Conservation (phyloP, 2,888 invertebrate species). For the Sepioteuthis lessoniana region DNA sequence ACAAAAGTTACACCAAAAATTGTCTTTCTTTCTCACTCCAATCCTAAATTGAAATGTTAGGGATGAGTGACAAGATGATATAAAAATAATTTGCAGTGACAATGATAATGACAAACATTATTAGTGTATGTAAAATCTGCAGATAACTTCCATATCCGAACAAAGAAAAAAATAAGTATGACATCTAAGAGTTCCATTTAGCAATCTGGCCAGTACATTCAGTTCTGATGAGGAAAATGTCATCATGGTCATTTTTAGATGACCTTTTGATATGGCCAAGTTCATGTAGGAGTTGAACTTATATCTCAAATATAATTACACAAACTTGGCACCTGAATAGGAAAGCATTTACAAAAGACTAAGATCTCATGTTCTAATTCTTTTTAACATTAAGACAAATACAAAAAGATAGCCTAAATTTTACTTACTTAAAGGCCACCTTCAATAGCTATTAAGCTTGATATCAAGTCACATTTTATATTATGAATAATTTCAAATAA, state of each 20-base stretch:
- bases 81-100: background rate
- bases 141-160: background rate
- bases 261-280: background rate
- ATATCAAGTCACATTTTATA: no score
- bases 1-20: background rate
- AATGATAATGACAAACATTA: background rate
- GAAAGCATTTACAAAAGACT: background rate
- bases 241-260: background rate
- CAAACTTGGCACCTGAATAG: slow-evolving; percentile 2
- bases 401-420: background rate
- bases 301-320: background rate
- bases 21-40: background rate
- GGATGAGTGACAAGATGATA: slow-evolving; percentile 13
- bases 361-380: slow-evolving; percentile 12
- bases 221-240: background rate
- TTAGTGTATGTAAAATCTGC: background rate
- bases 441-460: no score
- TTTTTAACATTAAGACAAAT: background rate
- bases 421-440: no score
- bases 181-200: background rate
- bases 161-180: background rate
- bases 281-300: background rate
- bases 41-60: background rate
- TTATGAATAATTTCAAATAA: no score
- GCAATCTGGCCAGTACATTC: background rate